These are phyloP conservation scores for Peromyscus leucopus DNA, from an alignment of 2,113 vertebrate genomes.

Conservation along the genomic window DNA sequence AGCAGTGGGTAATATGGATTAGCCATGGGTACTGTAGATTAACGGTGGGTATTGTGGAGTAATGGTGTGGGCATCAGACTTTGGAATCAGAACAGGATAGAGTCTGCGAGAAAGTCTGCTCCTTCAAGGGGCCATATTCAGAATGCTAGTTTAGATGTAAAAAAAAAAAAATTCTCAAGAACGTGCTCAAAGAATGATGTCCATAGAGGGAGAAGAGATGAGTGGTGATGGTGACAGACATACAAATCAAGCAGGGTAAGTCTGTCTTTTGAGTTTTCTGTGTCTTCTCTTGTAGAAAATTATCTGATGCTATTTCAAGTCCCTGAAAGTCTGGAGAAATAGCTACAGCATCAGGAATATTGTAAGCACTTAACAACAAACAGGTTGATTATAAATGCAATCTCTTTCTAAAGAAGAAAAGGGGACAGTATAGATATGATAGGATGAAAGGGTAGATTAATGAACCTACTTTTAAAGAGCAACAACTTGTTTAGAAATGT, in stretches of 20 bases:
- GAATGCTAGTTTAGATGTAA: slow-evolving; percentile 8
- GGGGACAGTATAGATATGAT: too few relatives aligned
- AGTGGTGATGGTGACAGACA: background rate
- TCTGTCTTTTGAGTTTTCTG: slow-evolving; percentile 26
- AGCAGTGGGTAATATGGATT: background rate
- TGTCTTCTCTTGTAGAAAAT: slow-evolving; percentile 1
- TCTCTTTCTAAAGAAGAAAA: too few relatives aligned
- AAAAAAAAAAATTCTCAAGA: background rate
- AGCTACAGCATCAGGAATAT: background rate
- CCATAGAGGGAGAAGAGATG: background rate
- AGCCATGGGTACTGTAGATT: background rate
- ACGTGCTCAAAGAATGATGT: slow-evolving; percentile 3
- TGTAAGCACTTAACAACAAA: background rate
- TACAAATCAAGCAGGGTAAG: background rate
- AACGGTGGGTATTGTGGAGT: background rate
- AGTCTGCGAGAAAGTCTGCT: background rate
- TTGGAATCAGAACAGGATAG: slow-evolving; percentile 14
- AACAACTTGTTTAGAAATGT: too few relatives aligned
- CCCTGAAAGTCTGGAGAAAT: background rate
- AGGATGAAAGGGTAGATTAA: too few relatives aligned
- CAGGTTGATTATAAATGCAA: too few relatives aligned
- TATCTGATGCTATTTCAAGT: background rate
- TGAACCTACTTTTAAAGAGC: too few relatives aligned
- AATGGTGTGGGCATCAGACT: background rate
- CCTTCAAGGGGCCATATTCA: background rate